Conservation (phyloP, 1,140 invertebrate genomes). For the Lepidostoma basale region DNA sequence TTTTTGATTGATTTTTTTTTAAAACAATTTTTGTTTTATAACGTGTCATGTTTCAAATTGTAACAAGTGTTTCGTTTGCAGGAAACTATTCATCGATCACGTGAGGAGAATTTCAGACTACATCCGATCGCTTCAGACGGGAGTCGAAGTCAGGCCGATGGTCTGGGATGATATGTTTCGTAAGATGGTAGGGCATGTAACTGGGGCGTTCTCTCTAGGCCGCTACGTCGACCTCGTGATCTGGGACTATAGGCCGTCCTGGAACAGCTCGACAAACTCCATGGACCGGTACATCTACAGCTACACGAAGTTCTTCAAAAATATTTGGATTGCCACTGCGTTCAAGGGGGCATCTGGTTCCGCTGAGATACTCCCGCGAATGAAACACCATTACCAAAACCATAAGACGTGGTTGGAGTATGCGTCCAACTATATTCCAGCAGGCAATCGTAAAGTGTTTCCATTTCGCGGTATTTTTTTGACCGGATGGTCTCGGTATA, state of each 20-base stretch:
- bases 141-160: conserved; percentile 72
- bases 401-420: conserved; percentile 52
- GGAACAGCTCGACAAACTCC: conserved; percentile 52
- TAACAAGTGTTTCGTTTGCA: too few species aligned
- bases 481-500: conserved; percentile 82
- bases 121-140: conserved; percentile 68
- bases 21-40: too few species aligned
- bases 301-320: conserved; percentile 45
- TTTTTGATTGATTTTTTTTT: too few species aligned
- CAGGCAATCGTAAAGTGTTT: conserved; percentile 47
- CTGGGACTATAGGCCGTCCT: conserved; percentile 78
- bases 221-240: conserved; percentile 89
- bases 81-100: conserved; percentile 75
- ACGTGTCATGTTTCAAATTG: too few species aligned
- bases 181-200: too few species aligned
- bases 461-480: conserved; percentile 49
- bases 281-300: conserved; percentile 35
- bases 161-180: conserved; percentile 97
- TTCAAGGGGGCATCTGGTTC: conserved; percentile 91
- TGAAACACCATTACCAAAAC: conserved; percentile 51
- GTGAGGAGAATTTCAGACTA: conserved; percentile 67
- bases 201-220: too few species aligned
- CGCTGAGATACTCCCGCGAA: conserved; percentile 68
- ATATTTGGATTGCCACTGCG: conserved; percentile 88
- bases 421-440: conserved; percentile 50